These are phyloP conservation scores for Prochilodus magdalenae DNA, from an alignment of 2,113 vertebrate genomes.

Conservation along the genomic window DNA sequence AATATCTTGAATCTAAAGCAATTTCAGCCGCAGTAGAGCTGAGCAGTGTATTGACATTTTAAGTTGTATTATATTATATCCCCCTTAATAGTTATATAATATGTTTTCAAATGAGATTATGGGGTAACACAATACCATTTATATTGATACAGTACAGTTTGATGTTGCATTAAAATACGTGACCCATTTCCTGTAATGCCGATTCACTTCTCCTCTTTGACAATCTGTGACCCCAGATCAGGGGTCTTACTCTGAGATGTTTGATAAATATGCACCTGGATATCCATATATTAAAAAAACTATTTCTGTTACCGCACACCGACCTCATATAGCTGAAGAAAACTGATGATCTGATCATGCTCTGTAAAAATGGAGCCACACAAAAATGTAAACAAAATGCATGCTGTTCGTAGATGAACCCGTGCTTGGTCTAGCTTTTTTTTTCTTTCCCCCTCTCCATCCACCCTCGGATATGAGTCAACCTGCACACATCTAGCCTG, in stretches of 20 bases:
- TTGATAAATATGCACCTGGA: not conserved
- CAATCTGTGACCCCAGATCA: too few relatives aligned
- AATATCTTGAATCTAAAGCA: too few relatives aligned
- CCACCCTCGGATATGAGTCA: constrained; percentile 37
- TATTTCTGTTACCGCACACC: not conserved
- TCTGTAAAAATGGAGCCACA: not conserved
- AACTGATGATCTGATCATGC: not conserved
- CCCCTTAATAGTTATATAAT: too few relatives aligned
- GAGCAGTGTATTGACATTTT: too few relatives aligned
- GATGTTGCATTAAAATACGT: too few relatives aligned
- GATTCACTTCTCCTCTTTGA: too few relatives aligned
- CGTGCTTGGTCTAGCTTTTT: constrained; percentile 3
- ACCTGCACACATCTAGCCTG: not conserved
- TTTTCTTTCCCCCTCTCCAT: not conserved
- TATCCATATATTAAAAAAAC: not conserved
- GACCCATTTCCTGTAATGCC: too few relatives aligned
- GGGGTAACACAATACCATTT: too few relatives aligned
- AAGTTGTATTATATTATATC: too few relatives aligned
- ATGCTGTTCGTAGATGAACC: not conserved
- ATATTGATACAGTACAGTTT: too few relatives aligned
- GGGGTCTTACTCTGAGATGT: not conserved
- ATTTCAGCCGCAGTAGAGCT: too few relatives aligned
- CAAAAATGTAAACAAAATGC: constrained; percentile 36
- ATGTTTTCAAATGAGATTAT: too few relatives aligned
- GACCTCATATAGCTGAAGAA: not conserved